These are phyloP conservation scores for Buphagus erythrorhynchus DNA, from an alignment of 2,797 vertebrate genomes.

Conservation along the genomic window DNA sequence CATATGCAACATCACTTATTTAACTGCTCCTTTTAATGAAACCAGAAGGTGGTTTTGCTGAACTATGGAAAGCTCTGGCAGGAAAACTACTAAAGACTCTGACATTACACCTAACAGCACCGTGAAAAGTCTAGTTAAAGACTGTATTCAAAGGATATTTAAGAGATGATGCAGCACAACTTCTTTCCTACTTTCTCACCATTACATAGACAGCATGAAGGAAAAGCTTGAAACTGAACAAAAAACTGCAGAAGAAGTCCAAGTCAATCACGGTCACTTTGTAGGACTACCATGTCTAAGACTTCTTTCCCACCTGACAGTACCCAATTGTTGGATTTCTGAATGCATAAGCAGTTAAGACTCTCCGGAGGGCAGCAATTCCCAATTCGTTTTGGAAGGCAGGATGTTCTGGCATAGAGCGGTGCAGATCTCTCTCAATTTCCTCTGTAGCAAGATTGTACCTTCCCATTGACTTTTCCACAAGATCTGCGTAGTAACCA, in stretches of 20 bases:
- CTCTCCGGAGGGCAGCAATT: constrained; percentile 92
- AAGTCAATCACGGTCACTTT: not conserved
- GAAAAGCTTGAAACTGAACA: not conserved
- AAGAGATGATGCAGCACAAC: not conserved
- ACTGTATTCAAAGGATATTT: not conserved
- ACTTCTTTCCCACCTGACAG: constrained; percentile 86
- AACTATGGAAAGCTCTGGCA: not conserved
- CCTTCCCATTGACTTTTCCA: constrained; percentile 89
- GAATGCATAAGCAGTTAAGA: constrained; percentile 95
- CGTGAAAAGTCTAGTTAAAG: not conserved
- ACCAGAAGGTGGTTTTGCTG: not conserved
- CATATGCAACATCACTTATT: not conserved
- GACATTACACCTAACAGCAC: not conserved
- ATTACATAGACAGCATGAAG: not conserved
- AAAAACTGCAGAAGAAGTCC: not conserved
- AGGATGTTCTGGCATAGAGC: constrained; percentile 97
- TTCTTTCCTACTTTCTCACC: not conserved
- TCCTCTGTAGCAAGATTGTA: constrained; percentile 93
- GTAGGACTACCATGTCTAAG: not conserved
- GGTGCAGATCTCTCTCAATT: constrained; percentile 96
- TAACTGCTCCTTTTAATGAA: not conserved
- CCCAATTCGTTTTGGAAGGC: constrained; percentile 96
- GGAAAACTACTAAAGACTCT: not conserved
- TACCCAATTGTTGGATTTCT: constrained; percentile 96
- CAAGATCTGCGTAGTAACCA: constrained; percentile 90